Evolutionary conservation across 2,888 invertebrate genomes (phyloP).

Genomic region (Rotaria magnacalcarata): DNA sequence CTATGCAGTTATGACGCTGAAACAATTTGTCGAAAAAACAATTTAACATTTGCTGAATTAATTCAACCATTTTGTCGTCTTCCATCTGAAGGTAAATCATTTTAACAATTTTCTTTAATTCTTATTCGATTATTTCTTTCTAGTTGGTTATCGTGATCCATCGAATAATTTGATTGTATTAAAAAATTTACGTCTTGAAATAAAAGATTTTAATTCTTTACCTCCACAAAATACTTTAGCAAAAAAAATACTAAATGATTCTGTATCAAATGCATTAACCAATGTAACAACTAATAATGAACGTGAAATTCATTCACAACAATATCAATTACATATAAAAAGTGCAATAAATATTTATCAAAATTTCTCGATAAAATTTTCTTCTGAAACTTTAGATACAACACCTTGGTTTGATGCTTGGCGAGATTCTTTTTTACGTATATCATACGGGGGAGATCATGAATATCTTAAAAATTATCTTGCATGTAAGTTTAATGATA

Average conservation of each 20-base stretch:
- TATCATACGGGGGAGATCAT: conserved; percentile 77
- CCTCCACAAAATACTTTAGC: conserved; percentile 77
- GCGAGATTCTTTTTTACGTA: conserved; percentile 75
- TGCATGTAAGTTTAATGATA: conserved; percentile 57
- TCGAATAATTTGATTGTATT: conserved; percentile 71
- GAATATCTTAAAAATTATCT: conserved; percentile 74
- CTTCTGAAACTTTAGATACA: conserved; percentile 59
- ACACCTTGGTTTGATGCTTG: conserved; percentile 93
- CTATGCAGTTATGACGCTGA: conserved; percentile 78
- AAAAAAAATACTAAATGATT: conserved; percentile 77
- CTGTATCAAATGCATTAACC: conserved; percentile 66
- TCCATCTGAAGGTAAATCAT: conserved; percentile 65
- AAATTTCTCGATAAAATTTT: too few relatives aligned
- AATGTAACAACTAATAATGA: background rate
- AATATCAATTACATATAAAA: conserved; percentile 56
- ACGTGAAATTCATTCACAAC: conserved; percentile 52
- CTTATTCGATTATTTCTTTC: conserved; percentile 48
- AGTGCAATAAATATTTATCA: conserved; percentile 48
- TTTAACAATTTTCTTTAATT: conserved; percentile 26
- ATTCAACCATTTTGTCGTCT: conserved; percentile 80
- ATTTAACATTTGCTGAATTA: conserved; percentile 80
- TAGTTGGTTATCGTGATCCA: conserved; percentile 79
- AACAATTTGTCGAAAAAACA: conserved; percentile 78
- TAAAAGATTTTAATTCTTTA: conserved; percentile 75
- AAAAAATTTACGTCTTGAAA: conserved; percentile 72